Base-by-base conservation (phyloP, 2,113 vertebrate genomes). In the Rhea pennata region DNA sequence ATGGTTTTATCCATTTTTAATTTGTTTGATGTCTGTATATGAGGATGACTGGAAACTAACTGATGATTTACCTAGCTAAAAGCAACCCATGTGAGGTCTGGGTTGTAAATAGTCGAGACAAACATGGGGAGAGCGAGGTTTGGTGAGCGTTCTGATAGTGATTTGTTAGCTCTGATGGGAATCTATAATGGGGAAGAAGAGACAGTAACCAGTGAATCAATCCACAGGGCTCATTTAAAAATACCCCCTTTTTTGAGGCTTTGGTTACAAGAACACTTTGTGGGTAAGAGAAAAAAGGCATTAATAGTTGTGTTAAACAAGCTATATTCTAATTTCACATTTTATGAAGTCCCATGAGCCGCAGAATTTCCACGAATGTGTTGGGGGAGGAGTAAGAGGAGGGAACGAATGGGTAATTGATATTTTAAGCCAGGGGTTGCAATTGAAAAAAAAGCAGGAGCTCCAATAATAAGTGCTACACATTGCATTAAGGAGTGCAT, bases 221-320 rank as follows among this genome's bases (percentile, higher is more conserved):
- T 91, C 88, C 0, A 0, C 80, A 53, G 0, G 2, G 71, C 71
- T 94, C 2, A 3, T 79, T 95, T 93, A 93, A 94, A 96, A 95
- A 84, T 90, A 95, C 62, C 90, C 88, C 42, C 61, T 93, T 83
- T 95, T 77, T 95, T 92, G 91, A 95, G 96, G 96, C 90, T 97
- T 96, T 94, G 90, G 92, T 97, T 96, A 94, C 93, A 96, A 96
- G 95, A 95, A 96, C 9, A 70, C 74, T 89, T 88, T 96, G 93
- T 82, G 84, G 88, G 84, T 77, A 33, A 31, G 23, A 79, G 86
- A 91, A 92, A 48, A 91, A 88, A 89, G 58, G 50, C 77, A 78
- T 62, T 58, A 88, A 39, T 56, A 40, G 66, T 61, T 56, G 31
- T 31, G 66, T 96, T 67, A 96, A 96, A 83, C 40, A 40, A 76